Base-by-base conservation (phyloP, 92 coral and sea anemone genomes). In the Pocillopora meandrina region DNA sequence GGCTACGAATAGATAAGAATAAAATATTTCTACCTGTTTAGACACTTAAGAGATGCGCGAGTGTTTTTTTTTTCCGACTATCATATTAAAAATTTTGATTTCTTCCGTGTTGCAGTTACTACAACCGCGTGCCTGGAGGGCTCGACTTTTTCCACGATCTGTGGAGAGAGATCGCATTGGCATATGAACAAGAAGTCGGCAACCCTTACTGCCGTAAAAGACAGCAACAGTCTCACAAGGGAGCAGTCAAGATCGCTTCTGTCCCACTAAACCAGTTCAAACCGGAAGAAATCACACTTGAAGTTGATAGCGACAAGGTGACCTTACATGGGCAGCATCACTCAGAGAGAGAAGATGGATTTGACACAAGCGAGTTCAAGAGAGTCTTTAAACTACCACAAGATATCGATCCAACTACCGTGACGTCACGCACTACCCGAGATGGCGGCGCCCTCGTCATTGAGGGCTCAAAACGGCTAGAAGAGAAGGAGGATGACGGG, bases 291-390 rank as follows among this genome's bases (percentile, higher is more conserved):
- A 83, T 89, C 20, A 74, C 76, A 21, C 52, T 86, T 42, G 86
- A 84, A 31, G 92, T 89, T 31, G 92, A 89, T 18, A 60, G 76
- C 42, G 89, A 86, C 71, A 84, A 85, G 55, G 83, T 89, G n/a
- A 33, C 78, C 16, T 77, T 84, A 56, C 34, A 76, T 36, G 92
- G 92, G 14, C 85, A 84, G 68, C 92, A 89, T 63, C 79, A 73
- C 47, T 68, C 81, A 0, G 86, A 89, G 49, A 56, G 78, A 9
- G 89, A 89, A 66, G 63, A 78, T 65, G 89, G 92, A 16, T 85
- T 78, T 13, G 86, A 89, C 12, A 58, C 71, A 12, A 55, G 82
- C 31, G 89, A 89, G 84, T 83, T 89, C 56, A 86, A 84, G 77
- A 81, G 77, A 65, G 75, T 77, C 71, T 85, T 83, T 65, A 84